These are phyloP conservation scores for Drosophila sproati DNA, from an alignment of 1,140 invertebrate genomes.

Conservation along the genomic window DNA sequence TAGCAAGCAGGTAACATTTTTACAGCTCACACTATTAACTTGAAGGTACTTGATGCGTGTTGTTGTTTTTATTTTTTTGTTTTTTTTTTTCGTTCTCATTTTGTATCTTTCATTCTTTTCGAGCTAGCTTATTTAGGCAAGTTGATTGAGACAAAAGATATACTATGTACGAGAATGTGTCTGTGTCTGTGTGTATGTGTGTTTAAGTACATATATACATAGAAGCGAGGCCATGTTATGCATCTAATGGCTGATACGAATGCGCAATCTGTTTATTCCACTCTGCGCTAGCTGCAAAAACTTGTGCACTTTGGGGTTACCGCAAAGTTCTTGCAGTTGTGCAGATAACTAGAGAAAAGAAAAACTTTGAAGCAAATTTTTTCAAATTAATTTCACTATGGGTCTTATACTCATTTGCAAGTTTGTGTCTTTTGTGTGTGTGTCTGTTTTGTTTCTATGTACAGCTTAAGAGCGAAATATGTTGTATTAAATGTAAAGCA, in stretches of 20 bases:
- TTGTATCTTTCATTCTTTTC: slow-evolving; percentile 28
- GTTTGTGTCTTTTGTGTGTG: slow-evolving; percentile 8
- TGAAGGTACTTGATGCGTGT: slow-evolving; percentile 80
- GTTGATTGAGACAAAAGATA: slow-evolving; percentile 41
- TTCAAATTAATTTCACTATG: slow-evolving; percentile 31
- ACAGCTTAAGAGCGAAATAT: slow-evolving; percentile 62
- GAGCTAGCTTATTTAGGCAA: slow-evolving; percentile 45
- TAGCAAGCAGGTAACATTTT: slow-evolving; percentile 84
- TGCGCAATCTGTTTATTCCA: slow-evolving; percentile 6
- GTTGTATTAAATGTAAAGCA: slow-evolving; percentile 26
- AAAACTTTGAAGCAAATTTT: slow-evolving; percentile 17
- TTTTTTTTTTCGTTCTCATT: background rate
- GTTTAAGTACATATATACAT: slow-evolving; percentile 18
- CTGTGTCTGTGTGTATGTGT: slow-evolving; percentile 11
- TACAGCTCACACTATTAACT: slow-evolving; percentile 84
- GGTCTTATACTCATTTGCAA: slow-evolving; percentile 22
- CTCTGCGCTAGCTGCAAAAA: slow-evolving; percentile 50
- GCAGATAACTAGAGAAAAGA: slow-evolving; percentile 36
- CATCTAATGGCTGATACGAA: slow-evolving; percentile 28
- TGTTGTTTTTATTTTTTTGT: too few species aligned
- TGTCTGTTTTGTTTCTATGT: slow-evolving; percentile 44
- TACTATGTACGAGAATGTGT: slow-evolving; percentile 3
- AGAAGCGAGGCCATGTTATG: slow-evolving; percentile 43
- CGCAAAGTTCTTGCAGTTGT: slow-evolving; percentile 49
- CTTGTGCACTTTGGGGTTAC: slow-evolving; percentile 59